Conservation (phyloP, 2,113 vertebrate genomes). For the Tiliqua scincoides region DNA sequence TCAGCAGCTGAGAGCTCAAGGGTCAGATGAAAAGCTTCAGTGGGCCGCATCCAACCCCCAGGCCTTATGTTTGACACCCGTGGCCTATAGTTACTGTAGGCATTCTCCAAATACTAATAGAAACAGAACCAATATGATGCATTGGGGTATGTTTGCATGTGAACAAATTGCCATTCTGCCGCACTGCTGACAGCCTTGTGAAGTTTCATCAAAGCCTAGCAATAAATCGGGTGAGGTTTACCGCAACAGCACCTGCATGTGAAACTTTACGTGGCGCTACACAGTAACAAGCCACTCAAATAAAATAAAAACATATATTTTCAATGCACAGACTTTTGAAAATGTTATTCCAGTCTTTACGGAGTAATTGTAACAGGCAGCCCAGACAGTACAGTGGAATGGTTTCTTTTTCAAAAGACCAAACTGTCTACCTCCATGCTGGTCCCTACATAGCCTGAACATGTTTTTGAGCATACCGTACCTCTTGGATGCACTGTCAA, state of each 20-base stretch:
- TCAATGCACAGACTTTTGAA: slow-evolving; percentile 65
- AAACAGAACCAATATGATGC: background rate
- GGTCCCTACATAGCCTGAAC: slow-evolving; percentile 29
- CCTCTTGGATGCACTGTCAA: slow-evolving; percentile 23
- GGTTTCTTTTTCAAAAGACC: slow-evolving; percentile 34
- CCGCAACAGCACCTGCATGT: slow-evolving; percentile 48
- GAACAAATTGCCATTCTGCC: background rate
- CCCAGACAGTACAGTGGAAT: slow-evolving; percentile 41
- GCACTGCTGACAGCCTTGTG: slow-evolving; percentile 39
- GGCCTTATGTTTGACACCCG: too few relatives aligned
- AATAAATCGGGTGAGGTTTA: slow-evolving; percentile 48
- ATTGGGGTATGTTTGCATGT: background rate
- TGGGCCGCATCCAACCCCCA: too few relatives aligned
- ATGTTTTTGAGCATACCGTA: accelerated
- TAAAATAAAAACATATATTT: slow-evolving; percentile 60
- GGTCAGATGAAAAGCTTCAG: too few relatives aligned
- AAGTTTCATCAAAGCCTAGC: slow-evolving; percentile 61
- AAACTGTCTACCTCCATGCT: slow-evolving; percentile 6
- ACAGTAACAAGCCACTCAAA: slow-evolving; percentile 63
- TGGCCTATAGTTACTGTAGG: too few relatives aligned
- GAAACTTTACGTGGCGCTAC: slow-evolving; percentile 37
- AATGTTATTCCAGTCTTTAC: slow-evolving; percentile 68
- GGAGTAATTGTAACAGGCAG: slow-evolving; percentile 63
- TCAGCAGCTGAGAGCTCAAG: too few relatives aligned
- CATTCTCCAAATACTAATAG: background rate